Base-by-base conservation (phyloP, 2,888 invertebrate genomes). In the Sphaeridia pumilis region DNA sequence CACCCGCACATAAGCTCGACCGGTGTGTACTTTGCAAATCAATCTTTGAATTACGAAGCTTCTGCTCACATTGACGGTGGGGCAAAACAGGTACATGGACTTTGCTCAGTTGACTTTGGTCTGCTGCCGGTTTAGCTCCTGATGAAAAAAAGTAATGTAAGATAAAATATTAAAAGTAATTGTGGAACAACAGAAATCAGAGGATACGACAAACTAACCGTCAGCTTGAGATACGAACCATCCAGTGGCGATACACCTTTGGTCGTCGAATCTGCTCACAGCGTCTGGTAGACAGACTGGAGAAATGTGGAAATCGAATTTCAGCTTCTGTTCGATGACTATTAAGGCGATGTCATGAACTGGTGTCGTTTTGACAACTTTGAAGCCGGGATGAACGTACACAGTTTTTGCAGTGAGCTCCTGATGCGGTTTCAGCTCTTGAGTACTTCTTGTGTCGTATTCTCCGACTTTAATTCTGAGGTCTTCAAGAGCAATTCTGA, bases 401-500 rank as follows among this genome's bases (percentile, higher is more conserved):
- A 53, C 14, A 10, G 28, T 22, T 14, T 35, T 42, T 14, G 52
- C 27, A 3, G 4, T 5, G 3, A 52, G 1, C 2, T 56, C 49
- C 27, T 44, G 36, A 52, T 52, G 44, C 4, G 44, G 36, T 25
- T 52, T 51, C 5, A 38, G 20, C 22, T 55, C 55, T 7, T 27
- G 17, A 14, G 27, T 20, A n/a, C 21, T 31, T 17, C 28, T 28
- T 22, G 42, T 44, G n/a, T 55, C 52, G 51, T 52, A 55, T 51
- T 51, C 55, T 27, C 53, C 56, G 34, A 56, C 56, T 25, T 38
- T 49, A 41, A 55, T 38, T 20, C 4, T 26, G 4, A 55, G n/a
- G 3, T 46, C 44, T 7, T 41, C 26, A 21, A 24, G 44, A 5
- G 10, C 17, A 12, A 21, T 22, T 4, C 44, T 25, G 12, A 12